Conservation (phyloP, 35 echinoderm and acorn worm species). For the Heliocidaris erythrogramma region DNA sequence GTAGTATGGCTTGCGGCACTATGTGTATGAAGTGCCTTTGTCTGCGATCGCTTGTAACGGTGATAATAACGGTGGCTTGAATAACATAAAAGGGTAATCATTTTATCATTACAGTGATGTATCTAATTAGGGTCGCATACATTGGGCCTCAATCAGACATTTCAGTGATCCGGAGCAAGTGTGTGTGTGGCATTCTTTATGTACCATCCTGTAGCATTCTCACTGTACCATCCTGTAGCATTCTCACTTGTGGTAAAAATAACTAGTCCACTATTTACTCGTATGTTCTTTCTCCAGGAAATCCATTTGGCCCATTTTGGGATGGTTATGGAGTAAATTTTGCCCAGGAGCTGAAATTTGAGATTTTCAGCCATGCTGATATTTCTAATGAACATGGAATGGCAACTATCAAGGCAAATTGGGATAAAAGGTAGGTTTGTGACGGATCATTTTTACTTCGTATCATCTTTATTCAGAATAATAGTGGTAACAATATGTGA, state of each 20-base stretch:
- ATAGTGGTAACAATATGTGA: no score
- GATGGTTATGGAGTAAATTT: constrained; percentile 84
- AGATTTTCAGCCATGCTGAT: constrained; percentile 62
- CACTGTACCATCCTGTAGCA: neutral
- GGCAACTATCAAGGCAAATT: constrained; percentile 58
- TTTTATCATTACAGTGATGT: neutral
- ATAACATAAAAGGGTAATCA: neutral
- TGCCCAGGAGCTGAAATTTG: constrained; percentile 78
- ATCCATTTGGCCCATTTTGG: constrained; percentile 99
- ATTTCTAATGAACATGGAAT: constrained; percentile 1
- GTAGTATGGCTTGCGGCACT: no score
- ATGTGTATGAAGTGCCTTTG: no score
- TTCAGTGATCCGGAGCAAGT: neutral
- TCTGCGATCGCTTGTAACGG: no score
- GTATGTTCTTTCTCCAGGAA: constrained; percentile 53
- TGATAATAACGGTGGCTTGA: no score
- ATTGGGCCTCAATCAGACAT: neutral
- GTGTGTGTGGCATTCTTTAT: neutral
- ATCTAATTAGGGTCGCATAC: neutral
- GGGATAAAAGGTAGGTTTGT: constrained; percentile 80
- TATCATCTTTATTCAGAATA: no score
- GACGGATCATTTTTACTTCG: neutral
- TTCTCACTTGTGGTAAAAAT: neutral
- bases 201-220: neutral
- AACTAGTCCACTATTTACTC: neutral